These are phyloP conservation scores for Corynorhinus townsendii DNA, from an alignment of 2,113 vertebrate species.

Conservation along the genomic window DNA sequence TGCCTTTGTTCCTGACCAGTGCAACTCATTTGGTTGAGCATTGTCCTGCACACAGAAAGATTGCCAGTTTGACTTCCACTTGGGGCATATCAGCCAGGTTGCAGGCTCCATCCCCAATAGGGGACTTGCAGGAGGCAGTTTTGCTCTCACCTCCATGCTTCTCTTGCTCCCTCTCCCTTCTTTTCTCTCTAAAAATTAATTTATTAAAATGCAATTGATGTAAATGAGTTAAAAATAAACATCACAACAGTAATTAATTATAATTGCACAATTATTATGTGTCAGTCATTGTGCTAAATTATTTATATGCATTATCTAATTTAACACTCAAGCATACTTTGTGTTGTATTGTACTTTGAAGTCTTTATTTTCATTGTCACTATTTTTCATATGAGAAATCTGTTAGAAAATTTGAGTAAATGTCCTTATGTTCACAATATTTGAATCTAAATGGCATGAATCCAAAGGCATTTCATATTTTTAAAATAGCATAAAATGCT, in stretches of 20 bases:
- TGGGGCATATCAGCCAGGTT: too few species aligned
- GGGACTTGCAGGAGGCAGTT: too few species aligned
- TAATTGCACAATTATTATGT: background rate
- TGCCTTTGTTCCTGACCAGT: background rate
- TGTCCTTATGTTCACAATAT: background rate
- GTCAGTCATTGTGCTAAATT: background rate
- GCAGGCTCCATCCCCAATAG: too few species aligned
- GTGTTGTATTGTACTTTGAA: background rate
- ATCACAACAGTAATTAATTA: too few species aligned
- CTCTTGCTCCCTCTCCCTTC: too few species aligned
- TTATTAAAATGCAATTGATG: too few species aligned
- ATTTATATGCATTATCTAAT: background rate
- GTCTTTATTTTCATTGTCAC: background rate
- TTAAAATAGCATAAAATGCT: background rate
- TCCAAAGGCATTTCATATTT: background rate
- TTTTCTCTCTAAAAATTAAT: too few species aligned
- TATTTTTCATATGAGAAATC: background rate
- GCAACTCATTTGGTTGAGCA: too few species aligned
- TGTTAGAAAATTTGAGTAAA: background rate
- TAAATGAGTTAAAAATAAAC: too few species aligned
- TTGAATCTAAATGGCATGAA: background rate
- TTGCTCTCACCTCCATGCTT: too few species aligned
- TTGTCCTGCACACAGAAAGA: too few species aligned
- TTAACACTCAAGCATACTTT: background rate
- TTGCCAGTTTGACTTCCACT: too few species aligned